These are phyloP conservation scores for Drosophila takahashii DNA, from an alignment of 1,140 invertebrate genomes.

Conservation along the genomic window DNA sequence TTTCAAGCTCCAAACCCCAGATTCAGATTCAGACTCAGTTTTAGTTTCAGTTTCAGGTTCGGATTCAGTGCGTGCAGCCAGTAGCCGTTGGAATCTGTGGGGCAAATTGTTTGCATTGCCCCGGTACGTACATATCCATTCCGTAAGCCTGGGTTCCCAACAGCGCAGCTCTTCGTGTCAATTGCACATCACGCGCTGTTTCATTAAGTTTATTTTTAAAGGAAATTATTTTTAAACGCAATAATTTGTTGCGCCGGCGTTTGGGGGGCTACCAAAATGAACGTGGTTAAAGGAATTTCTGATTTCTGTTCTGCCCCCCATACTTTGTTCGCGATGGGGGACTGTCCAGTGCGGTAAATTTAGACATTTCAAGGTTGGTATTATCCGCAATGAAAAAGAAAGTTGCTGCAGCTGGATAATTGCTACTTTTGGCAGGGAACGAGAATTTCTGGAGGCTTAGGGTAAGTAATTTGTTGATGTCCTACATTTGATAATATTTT, in stretches of 20 bases:
- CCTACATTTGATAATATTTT: background rate
- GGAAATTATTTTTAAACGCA: slow-evolving; percentile 78
- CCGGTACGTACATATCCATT: slow-evolving; percentile 4
- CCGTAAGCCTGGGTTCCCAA: slow-evolving; percentile 2
- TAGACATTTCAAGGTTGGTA: slow-evolving; percentile 64
- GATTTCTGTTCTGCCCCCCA: slow-evolving; percentile 23
- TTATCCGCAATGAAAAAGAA: slow-evolving; percentile 47
- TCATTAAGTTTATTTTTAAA: slow-evolving; percentile 77
- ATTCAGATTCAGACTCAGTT: background rate
- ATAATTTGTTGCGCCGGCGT: slow-evolving; percentile 56
- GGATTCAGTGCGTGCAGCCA: slow-evolving; percentile 46
- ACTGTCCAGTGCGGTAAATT: slow-evolving; percentile 31
- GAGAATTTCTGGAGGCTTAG: background rate
- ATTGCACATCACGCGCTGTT: slow-evolving; percentile 72
- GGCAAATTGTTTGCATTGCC: slow-evolving; percentile 59
- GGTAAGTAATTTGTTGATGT: background rate
- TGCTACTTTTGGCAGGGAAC: background rate
- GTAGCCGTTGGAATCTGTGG: slow-evolving; percentile 43
- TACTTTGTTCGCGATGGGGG: slow-evolving; percentile 15
- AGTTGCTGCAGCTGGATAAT: slow-evolving; percentile 31
- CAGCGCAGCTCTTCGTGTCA: slow-evolving; percentile 62
- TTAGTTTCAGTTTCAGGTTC: background rate
- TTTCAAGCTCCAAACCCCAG: background rate
- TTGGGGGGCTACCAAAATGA: slow-evolving; percentile 48
- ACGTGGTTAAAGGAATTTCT: slow-evolving; percentile 29